Evolutionary conservation across 2,888 invertebrate genomes (phyloP).

Genomic region (Cephalotes varians): DNA sequence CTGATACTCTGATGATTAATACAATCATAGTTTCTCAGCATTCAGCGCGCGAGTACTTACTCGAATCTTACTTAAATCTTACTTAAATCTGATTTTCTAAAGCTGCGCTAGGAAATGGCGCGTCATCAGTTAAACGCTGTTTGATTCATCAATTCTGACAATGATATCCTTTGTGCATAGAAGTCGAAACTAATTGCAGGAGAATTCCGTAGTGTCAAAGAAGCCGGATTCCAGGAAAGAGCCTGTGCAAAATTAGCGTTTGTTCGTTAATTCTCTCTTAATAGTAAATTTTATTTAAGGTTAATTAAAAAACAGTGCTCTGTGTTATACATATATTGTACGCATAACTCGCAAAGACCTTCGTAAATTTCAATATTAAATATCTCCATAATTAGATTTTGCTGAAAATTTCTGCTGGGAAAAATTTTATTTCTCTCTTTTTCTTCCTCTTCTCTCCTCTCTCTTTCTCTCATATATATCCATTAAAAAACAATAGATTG

Average conservation of each 20-base stretch:
- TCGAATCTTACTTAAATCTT: no score
- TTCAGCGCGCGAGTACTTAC: background rate
- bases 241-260: background rate
- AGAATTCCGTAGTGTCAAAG: background rate
- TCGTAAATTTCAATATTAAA: constrained; percentile 10
- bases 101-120: background rate
- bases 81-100: constrained; percentile 7
- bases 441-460: no score
- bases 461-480: background rate
- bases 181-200: constrained; percentile 27
- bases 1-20: constrained; percentile 29
- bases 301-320: background rate
- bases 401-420: background rate
- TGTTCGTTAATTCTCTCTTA: background rate
- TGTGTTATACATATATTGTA: background rate
- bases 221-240: background rate
- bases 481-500: background rate
- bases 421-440: background rate
- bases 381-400: constrained; percentile 12
- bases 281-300: constrained; percentile 10
- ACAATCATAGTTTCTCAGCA: background rate
- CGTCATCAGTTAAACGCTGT: constrained; percentile 15
- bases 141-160: constrained; percentile 26
- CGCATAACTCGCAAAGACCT: background rate
- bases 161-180: background rate